Evolutionary conservation across 2,888 invertebrate species (phyloP), one percentile per base, ranked within the genome.

Genomic region (Homarus gammarus): DNA sequence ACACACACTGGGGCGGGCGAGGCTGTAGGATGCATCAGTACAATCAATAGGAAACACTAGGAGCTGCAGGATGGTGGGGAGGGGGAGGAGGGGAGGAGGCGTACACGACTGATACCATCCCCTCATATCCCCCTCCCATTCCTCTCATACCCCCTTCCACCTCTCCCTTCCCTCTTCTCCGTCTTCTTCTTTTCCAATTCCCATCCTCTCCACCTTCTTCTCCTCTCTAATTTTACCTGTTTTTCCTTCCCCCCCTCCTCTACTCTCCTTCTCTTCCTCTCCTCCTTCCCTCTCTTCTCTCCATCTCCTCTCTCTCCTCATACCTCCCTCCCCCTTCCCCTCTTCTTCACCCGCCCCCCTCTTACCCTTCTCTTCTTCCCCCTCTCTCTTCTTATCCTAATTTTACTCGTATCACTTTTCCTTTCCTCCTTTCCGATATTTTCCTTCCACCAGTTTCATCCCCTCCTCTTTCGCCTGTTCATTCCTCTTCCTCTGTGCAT

Each of bases 1-100:
- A 68, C 82, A 82, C 82, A 83, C 83, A 83, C 83, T 49, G n/a
- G n/a, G n/a, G n/a, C n/a, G n/a, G 64, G 27, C 68, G 15, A 40
- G 8, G 3, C n/a, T n/a, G n/a, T n/a, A 31, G 18, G 12, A 49
- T 49, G 49, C 49, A 68, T 22, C 33, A 31, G 22, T 27, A 68
- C 49, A 68, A 68, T 68, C 27, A 31, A 15, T 68, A 31, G 77
- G 33, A 61, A 56, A 33, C 61, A n/a, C 22, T 22, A 10, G 40
- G 18, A 31, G 31, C 0, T 31, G 81, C 64, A 38, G 18, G 64
- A n/a, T 33, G 61, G 33, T 38, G 38, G 2, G 18, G 36, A n/a
- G 36, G 81, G 27, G 64, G 31, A 61, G 33, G 27, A 5, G 82
- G 68, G 22, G 0, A 15, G 15, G 49, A 15, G n/a, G n/a, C n/a